Evolutionary conservation across 2,113 vertebrate genomes (phyloP).

Genomic region (Delphinapterus leucas): DNA sequence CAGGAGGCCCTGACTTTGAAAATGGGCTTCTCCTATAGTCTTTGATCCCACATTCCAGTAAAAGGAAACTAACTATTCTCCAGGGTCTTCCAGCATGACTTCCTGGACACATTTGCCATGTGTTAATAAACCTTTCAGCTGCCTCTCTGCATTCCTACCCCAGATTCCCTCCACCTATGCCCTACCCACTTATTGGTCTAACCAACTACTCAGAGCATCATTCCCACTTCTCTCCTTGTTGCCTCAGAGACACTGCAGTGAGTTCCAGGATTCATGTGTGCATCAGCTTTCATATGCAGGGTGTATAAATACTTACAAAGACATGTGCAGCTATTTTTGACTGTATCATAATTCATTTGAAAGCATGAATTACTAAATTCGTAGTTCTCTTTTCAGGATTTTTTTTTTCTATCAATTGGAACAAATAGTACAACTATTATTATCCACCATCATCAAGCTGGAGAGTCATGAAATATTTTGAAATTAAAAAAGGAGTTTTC

Average conservation of each 20-base stretch:
- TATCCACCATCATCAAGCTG: neutral
- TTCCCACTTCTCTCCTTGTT: neutral
- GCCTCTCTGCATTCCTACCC: neutral
- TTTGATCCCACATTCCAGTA: neutral
- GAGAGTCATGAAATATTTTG: neutral
- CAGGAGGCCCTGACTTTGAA: neutral
- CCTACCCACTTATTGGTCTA: neutral
- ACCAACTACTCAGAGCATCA: neutral
- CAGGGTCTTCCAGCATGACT: neutral
- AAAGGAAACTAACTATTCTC: neutral
- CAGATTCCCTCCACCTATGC: no score
- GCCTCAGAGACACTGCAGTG: neutral
- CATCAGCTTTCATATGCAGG: neutral
- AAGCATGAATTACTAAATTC: neutral
- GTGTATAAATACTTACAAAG: neutral
- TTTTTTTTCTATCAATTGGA: neutral
- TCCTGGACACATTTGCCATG: neutral
- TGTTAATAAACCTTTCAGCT: neutral
- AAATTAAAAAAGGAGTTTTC: neutral
- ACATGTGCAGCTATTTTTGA: neutral
- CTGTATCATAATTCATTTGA: neutral
- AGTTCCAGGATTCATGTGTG: neutral
- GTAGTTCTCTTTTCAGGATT: neutral
- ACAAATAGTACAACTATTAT: neutral
- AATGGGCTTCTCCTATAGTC: neutral